Evolutionary conservation across 2,888 invertebrate species (phyloP).

Genomic region (Esperia sulphurella): DNA sequence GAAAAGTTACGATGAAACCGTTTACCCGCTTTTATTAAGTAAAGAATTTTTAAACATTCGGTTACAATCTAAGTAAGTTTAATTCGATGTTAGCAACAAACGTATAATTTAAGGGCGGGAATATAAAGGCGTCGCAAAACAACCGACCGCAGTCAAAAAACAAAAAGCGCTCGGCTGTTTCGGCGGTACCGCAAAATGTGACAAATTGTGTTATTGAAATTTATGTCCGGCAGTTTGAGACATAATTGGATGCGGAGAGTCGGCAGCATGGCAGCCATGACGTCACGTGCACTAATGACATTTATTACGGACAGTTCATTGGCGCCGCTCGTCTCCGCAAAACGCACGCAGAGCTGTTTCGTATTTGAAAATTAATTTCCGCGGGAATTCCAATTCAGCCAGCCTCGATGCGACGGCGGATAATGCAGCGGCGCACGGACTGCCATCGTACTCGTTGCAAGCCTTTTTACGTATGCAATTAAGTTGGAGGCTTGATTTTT

Average conservation of each 20-base stretch:
- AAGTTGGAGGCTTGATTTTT: constrained; percentile 11
- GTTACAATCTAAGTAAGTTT: constrained; percentile 23
- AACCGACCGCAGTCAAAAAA: constrained; percentile 44
- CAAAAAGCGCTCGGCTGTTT: constrained; percentile 41
- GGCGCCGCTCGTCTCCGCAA: constrained; percentile 49
- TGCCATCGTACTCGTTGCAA: not conserved
- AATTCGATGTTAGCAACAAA: constrained; percentile 20
- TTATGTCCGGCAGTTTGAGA: constrained; percentile 70
- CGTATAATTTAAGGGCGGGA: constrained; percentile 20
- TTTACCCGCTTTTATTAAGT: too few species aligned
- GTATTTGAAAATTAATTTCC: constrained; percentile 61
- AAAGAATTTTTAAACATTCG: too few species aligned
- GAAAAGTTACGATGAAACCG: too few species aligned
- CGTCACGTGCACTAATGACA: constrained; percentile 68
- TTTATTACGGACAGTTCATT: constrained; percentile 69
- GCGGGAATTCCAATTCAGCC: constrained; percentile 41
- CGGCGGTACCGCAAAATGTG: constrained; percentile 57
- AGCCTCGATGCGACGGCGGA: constrained; percentile 7
- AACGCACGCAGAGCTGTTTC: constrained; percentile 43
- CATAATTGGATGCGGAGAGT: constrained; percentile 67
- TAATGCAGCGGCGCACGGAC: not conserved
- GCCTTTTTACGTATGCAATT: constrained; percentile 8
- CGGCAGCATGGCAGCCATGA: constrained; percentile 57
- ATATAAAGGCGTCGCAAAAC: constrained; percentile 26
- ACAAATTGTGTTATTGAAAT: constrained; percentile 73